A percentile compares a stretch with the other conserved stretches of the same genome.
These are phyloP conservation scores for Chrysina gloriosa DNA, from an alignment of 2,888 invertebrate genomes.

Conservation along the genomic window DNA sequence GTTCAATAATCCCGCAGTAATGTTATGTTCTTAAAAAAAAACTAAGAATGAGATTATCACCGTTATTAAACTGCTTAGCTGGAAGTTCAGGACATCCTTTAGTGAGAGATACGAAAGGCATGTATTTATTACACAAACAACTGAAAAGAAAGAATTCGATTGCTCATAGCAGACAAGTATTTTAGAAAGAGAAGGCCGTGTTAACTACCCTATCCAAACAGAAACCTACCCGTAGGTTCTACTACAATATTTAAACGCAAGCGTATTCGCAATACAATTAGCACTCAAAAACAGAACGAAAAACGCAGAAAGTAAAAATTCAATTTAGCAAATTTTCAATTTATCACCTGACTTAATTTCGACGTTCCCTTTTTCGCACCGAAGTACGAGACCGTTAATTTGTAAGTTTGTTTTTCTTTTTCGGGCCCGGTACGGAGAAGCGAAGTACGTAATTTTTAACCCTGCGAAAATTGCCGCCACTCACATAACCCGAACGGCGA, in stretches of 20 bases:
- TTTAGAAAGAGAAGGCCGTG: too few species aligned
- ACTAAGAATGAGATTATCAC: too few species aligned
- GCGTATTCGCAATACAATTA: not conserved
- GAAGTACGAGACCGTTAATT: constrained; percentile 27
- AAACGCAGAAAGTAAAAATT: constrained; percentile 16
- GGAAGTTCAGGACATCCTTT: too few species aligned
- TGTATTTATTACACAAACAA: too few species aligned
- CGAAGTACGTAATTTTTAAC: constrained; percentile 35
- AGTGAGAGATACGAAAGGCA: not conserved
- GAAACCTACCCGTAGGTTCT: too few species aligned
- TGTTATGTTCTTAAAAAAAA: too few species aligned
- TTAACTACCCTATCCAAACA: too few species aligned
- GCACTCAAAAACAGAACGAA: not conserved
- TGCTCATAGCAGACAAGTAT: too few species aligned
- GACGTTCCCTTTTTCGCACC: constrained; percentile 11
- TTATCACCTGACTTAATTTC: constrained; percentile 36
- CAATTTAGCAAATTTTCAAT: constrained; percentile 33
- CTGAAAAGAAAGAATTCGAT: too few species aligned
- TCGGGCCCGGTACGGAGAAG: constrained; percentile 6
- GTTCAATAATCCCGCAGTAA: too few species aligned
- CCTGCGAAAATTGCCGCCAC: constrained; percentile 22
- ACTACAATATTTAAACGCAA: too few species aligned
- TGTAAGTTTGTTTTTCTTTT: constrained; percentile 36
- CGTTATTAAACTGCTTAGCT: too few species aligned
- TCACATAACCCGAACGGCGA: constrained; percentile 21